phyloP scores from a whole-genome alignment of 2,888 invertebrate species.

The Calliopum simillimum region DNA sequence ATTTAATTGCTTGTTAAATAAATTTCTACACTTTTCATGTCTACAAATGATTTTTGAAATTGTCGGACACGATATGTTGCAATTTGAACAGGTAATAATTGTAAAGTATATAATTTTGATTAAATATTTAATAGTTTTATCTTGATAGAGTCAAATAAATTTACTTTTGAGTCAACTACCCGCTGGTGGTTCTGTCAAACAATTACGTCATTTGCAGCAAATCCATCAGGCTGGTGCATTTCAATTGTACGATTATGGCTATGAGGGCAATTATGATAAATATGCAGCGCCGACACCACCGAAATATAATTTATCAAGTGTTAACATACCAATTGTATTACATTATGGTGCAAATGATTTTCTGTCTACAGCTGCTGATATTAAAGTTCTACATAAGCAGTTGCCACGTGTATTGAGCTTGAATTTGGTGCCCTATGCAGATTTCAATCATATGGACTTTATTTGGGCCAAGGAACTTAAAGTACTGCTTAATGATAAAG shows the following conservation, averaged over 20 bases:
- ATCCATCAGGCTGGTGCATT: constrained; percentile 64
- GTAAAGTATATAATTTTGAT: background rate
- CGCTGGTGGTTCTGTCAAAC: constrained; percentile 72
- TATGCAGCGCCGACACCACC: constrained; percentile 71
- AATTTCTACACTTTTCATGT: constrained; percentile 22
- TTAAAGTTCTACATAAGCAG: constrained; percentile 59
- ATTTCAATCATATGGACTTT: constrained; percentile 77
- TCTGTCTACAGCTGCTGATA: constrained; percentile 69
- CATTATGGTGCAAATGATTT: constrained; percentile 72
- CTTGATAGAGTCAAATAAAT: constrained; percentile 67
- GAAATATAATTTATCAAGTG: constrained; percentile 68
- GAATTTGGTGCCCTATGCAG: constrained; percentile 68
- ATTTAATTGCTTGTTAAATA: constrained; percentile 8
- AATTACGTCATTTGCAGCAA: constrained; percentile 73
- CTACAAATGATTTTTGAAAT: constrained; percentile 57
- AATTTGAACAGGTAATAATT: constrained; percentile 57
- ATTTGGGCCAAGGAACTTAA: constrained; percentile 69
- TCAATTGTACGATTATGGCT: constrained; percentile 72
- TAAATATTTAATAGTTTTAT: background rate
- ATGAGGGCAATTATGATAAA: constrained; percentile 65
- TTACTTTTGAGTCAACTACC: constrained; percentile 75
- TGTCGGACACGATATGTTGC: constrained; percentile 62
- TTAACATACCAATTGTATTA: constrained; percentile 70
- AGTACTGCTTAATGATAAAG: no score
- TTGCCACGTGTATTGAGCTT: constrained; percentile 65